These are phyloP conservation scores for Antennarius striatus DNA, from an alignment of 2,113 vertebrate genomes.

Conservation along the genomic window DNA sequence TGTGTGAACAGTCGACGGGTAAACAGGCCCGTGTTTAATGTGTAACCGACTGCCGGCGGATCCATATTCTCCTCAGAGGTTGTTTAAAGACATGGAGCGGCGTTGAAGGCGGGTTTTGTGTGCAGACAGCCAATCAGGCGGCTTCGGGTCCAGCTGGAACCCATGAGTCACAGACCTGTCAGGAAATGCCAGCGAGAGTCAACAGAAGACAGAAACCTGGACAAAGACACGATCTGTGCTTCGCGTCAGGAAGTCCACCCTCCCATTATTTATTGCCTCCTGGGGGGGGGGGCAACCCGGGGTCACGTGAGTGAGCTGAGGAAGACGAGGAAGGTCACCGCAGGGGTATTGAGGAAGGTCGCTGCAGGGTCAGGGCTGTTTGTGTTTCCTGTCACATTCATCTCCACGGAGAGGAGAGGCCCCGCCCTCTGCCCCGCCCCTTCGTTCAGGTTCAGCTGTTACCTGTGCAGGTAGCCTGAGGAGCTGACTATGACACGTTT, in stretches of 20 bases:
- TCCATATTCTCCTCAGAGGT: slow-evolving; percentile 24
- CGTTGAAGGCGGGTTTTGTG: background rate
- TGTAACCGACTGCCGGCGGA: slow-evolving; percentile 28
- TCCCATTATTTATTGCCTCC: slow-evolving; percentile 52
- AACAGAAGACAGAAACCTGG: slow-evolving; percentile 30
- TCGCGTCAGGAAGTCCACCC: slow-evolving; percentile 45
- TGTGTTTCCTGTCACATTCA: slow-evolving; percentile 65
- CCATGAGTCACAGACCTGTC: slow-evolving; percentile 45
- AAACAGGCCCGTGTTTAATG: slow-evolving; percentile 61
- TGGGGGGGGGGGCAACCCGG: slow-evolving; percentile 37
- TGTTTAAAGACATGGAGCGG: background rate
- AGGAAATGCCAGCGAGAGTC: slow-evolving; percentile 45
- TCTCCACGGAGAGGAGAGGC: slow-evolving; percentile 45
- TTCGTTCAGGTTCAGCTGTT: slow-evolving; percentile 56
- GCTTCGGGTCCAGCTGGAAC: slow-evolving; percentile 20
- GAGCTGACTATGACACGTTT: background rate
- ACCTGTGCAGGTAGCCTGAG: slow-evolving; percentile 30
- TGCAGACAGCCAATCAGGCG: slow-evolving; percentile 40
- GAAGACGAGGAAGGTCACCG: slow-evolving; percentile 48
- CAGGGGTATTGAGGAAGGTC: slow-evolving; percentile 29
- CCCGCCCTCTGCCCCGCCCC: slow-evolving; percentile 33
- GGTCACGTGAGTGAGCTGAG: slow-evolving; percentile 9
- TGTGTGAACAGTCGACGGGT: slow-evolving; percentile 57
- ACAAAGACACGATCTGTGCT: slow-evolving; percentile 40
- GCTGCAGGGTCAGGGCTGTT: slow-evolving; percentile 64